These are phyloP conservation scores for Condylura cristata DNA, from an alignment of 2,113 vertebrate species.

Conservation along the genomic window DNA sequence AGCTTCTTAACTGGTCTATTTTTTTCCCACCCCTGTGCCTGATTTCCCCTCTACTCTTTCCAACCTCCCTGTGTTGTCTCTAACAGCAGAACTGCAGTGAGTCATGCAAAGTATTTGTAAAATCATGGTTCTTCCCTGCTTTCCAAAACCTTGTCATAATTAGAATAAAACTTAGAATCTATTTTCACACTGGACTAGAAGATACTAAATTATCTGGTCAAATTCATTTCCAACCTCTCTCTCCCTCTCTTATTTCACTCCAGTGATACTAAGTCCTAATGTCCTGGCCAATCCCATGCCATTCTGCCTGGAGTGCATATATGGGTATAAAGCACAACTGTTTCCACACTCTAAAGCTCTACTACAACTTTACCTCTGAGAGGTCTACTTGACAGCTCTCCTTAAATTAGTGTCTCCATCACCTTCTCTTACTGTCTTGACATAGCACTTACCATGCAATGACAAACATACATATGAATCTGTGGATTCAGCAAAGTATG, in stretches of 20 bases:
- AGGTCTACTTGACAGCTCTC: not conserved
- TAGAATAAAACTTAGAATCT: slow-evolving; percentile 7
- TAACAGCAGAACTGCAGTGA: not conserved
- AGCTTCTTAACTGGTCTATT: not conserved
- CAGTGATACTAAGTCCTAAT: not conserved
- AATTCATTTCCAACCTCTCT: not conserved
- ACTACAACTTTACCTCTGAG: not conserved
- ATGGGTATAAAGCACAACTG: not conserved
- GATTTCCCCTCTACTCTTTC: not conserved
- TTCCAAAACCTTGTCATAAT: not conserved
- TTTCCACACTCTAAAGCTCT: not conserved
- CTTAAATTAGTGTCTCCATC: not conserved
- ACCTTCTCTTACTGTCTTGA: not conserved
- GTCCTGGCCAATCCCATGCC: not conserved
- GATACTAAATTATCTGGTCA: not conserved
- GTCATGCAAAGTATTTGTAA: not conserved
- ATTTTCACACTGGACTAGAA: not conserved
- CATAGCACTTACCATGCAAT: not conserved
- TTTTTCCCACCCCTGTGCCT: not conserved
- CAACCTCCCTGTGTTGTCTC: not conserved
- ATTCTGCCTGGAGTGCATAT: not conserved
- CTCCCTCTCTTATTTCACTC: not conserved
- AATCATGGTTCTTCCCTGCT: not conserved
- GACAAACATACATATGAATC: not conserved
- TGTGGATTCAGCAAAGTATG: too few relatives aligned